phyloP scores from a whole-genome alignment of 2,113 vertebrate species.

The Mesoclemmys tuberculata region DNA sequence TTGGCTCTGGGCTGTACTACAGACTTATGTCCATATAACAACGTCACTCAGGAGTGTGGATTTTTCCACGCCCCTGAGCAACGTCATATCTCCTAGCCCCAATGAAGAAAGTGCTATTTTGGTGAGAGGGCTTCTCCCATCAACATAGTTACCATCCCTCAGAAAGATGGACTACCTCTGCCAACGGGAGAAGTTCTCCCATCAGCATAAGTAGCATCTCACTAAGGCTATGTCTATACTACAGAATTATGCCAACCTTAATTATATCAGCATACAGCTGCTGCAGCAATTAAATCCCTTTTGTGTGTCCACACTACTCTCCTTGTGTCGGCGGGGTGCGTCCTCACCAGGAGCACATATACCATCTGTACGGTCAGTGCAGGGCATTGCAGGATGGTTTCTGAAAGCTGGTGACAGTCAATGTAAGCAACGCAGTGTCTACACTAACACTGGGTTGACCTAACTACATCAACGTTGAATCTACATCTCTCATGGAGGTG shows the following conservation, averaged over 20 bases:
- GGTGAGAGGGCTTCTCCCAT: neutral
- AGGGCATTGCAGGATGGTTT: neutral
- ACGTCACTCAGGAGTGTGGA: neutral
- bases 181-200: too few relatives aligned
- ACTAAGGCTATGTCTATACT: too few relatives aligned
- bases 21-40: neutral
- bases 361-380: neutral
- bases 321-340: neutral
- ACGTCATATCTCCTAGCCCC: neutral
- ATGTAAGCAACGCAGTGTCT: neutral
- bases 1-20: accelerated
- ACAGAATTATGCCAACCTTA: neutral
- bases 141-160: neutral
- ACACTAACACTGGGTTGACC: neutral
- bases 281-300: neutral
- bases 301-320: neutral
- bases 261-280: neutral
- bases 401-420: neutral
- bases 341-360: neutral
- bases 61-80: too few relatives aligned
- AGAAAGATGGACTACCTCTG: neutral
- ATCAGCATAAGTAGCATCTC: neutral
- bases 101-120: neutral
- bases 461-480: neutral
- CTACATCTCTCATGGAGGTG: neutral